These are phyloP conservation scores for Incurvaria masculella DNA, from an alignment of 2,888 invertebrate species.

Conservation along the genomic window DNA sequence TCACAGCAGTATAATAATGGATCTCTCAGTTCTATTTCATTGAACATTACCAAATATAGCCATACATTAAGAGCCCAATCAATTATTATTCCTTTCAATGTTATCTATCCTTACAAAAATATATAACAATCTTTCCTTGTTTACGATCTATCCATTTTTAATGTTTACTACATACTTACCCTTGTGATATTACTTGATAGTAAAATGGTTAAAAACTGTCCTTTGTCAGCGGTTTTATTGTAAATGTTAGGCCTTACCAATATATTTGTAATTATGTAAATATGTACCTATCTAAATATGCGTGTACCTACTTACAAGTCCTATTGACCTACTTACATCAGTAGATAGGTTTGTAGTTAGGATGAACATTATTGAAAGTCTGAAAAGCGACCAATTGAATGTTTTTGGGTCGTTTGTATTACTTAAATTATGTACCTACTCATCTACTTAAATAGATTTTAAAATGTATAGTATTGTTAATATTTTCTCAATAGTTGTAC, in stretches of 20 bases:
- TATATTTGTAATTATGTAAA: not conserved
- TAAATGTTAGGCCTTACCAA: too few species aligned
- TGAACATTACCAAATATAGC: too few species aligned
- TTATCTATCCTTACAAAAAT: too few species aligned
- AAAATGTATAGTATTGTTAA: not conserved
- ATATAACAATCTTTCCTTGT: too few species aligned
- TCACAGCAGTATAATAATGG: conserved; percentile 34
- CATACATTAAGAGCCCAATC: too few species aligned
- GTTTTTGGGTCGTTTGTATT: conserved; percentile 19
- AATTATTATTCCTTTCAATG: too few species aligned
- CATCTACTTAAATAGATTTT: not conserved
- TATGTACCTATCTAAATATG: not conserved
- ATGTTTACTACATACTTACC: too few species aligned
- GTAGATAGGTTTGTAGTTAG: not conserved
- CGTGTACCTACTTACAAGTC: not conserved
- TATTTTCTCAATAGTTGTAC: not conserved
- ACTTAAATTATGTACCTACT: not conserved
- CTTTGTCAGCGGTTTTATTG: too few species aligned
- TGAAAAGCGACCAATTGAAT: conserved; percentile 51
- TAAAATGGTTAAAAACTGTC: too few species aligned
- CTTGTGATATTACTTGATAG: not conserved
- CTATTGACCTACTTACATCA: too few species aligned
- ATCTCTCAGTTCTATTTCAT: too few species aligned
- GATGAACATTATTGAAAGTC: conserved; percentile 28
- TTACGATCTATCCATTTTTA: too few species aligned